These are phyloP conservation scores for Ondatra zibethicus DNA, from an alignment of 2,113 vertebrate species.

Conservation along the genomic window DNA sequence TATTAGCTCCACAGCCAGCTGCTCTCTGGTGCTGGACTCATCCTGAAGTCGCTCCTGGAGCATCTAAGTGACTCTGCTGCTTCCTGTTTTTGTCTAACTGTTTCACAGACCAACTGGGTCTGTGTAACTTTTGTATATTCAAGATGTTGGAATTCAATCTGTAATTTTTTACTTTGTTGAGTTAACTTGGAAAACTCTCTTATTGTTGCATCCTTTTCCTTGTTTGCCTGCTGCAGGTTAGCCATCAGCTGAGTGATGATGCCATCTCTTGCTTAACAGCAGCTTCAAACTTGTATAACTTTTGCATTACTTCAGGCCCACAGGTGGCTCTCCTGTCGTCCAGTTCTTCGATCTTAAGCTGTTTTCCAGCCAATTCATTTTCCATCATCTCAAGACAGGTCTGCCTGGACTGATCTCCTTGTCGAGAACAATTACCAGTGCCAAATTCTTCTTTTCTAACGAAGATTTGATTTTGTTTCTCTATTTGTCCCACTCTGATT, in stretches of 20 bases:
- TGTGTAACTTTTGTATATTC: constrained; percentile 96
- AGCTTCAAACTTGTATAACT: constrained; percentile 98
- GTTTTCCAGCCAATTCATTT: constrained; percentile 91
- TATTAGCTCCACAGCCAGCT: constrained; percentile 95
- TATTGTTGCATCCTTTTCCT: constrained; percentile 97
- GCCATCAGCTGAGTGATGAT: constrained; percentile 97
- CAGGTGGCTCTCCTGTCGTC: constrained; percentile 92
- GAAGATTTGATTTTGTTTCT: too few species aligned
- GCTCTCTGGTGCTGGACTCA: constrained; percentile 92
- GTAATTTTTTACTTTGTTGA: constrained; percentile 96
- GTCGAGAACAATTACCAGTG: constrained; percentile 84
- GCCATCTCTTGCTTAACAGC: constrained; percentile 97
- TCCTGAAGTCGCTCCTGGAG: constrained; percentile 92
- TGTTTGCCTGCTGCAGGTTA: constrained; percentile 96
- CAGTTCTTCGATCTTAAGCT: constrained; percentile 92
- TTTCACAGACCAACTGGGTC: constrained; percentile 96
- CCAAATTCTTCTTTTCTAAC: constrained; percentile 87
- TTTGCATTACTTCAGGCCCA: constrained; percentile 94
- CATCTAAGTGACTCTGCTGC: constrained; percentile 90
- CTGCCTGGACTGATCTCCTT: constrained; percentile 82
- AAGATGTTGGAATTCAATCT: constrained; percentile 97
- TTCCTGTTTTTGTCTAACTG: constrained; percentile 94
- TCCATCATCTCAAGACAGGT: constrained; percentile 89
- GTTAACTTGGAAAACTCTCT: constrained; percentile 96
- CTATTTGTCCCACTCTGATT: too few species aligned